phyloP scores from a whole-genome alignment of 53 echinoderm and acorn worm species.

The Pentamera pediparva region DNA sequence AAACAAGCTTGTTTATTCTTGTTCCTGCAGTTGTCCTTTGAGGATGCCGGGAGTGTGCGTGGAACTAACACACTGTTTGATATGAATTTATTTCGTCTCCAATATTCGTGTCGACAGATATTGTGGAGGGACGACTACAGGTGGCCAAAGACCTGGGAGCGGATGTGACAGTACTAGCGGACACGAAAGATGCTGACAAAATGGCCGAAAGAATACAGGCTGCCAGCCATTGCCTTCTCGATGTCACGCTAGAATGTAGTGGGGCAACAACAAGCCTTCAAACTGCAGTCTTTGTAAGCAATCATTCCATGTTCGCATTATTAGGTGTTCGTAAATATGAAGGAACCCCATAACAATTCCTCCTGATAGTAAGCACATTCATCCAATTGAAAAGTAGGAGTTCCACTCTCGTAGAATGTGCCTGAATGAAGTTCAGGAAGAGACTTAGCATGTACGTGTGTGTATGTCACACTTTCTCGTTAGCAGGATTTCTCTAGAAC shows the following conservation, averaged over 20 bases:
- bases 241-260: constrained; percentile 68
- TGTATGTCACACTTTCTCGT: too few species aligned
- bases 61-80: neutral
- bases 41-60: neutral
- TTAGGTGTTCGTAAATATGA: too few species aligned
- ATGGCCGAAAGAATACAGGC: constrained; percentile 60
- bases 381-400: too few species aligned
- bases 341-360: too few species aligned
- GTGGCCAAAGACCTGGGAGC: constrained; percentile 63
- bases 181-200: constrained; percentile 44
- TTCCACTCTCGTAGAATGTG: too few species aligned
- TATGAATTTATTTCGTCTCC: neutral
- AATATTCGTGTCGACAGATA: constrained; percentile 24
- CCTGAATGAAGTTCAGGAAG: too few species aligned
- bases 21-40: too few species aligned
- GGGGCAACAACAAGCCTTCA: constrained; percentile 65
- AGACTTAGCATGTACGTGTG: too few species aligned
- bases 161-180: constrained; percentile 48
- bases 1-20: too few species aligned
- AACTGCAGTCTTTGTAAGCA: constrained; percentile 70
- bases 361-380: too few species aligned
- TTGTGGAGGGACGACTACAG: constrained; percentile 57
- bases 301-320: too few species aligned
- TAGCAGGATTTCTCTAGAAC: too few species aligned
- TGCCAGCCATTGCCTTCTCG: constrained; percentile 44